Evolutionary conservation across 2,888 invertebrate species (phyloP).

Genomic region (Chirona hameri): DNA sequence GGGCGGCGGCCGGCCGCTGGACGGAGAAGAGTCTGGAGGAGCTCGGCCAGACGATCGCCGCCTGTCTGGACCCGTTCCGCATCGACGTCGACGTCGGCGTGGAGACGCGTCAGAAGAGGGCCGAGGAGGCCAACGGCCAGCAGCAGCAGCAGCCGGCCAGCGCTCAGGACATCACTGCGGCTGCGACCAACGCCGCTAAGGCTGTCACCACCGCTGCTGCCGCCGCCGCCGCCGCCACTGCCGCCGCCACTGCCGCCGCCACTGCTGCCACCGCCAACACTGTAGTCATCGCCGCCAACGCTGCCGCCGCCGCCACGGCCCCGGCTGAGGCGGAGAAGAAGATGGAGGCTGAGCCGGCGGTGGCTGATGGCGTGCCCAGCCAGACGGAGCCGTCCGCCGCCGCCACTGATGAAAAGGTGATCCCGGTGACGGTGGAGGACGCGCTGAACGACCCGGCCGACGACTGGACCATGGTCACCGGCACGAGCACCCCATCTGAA

Average conservation of each 20-base stretch:
- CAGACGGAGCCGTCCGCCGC: background rate
- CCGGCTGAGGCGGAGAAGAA: background rate
- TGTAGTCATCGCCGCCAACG: background rate
- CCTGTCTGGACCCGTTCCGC: slow-evolving; percentile 9
- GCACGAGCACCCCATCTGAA: background rate
- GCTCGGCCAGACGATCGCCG: background rate
- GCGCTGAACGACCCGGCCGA: too few species aligned
- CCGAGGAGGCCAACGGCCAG: background rate
- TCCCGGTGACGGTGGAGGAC: background rate
- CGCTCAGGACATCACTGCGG: background rate
- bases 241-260: too few species aligned
- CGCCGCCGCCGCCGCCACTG: background rate
- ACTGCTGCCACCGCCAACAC: too few species aligned
- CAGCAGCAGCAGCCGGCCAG: background rate
- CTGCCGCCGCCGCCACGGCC: background rate
- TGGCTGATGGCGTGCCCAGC: too few species aligned
- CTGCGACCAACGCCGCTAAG: background rate
- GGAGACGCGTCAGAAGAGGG: background rate
- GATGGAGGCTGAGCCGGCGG: too few species aligned
- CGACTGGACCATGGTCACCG: too few species aligned
- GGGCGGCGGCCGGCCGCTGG: too few species aligned
- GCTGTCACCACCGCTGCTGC: background rate
- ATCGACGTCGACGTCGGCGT: slow-evolving; percentile 14
- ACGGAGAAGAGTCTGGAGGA: too few species aligned
- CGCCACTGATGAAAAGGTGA: background rate